phyloP scores from a whole-genome alignment of 2,888 invertebrate genomes.

The Drosophila colorata region DNA sequence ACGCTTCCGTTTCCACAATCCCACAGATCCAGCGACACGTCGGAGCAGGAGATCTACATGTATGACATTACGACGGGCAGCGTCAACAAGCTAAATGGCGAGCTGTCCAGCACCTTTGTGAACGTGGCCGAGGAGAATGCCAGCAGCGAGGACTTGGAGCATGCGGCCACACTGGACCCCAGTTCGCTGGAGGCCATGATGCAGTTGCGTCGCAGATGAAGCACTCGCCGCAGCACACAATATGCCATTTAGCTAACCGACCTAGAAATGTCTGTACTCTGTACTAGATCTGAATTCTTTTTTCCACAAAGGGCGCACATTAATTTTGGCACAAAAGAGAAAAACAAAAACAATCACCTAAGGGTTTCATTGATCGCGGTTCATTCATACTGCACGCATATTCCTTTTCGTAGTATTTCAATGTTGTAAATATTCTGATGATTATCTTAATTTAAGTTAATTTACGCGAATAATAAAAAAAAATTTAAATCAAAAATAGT shows the following conservation, averaged over 20 bases:
- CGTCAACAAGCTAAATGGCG: constrained; percentile 92
- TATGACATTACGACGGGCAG: constrained; percentile 91
- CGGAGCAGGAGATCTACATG: constrained; percentile 93
- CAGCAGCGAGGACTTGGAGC: constrained; percentile 88
- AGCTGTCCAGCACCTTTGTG: constrained; percentile 93
- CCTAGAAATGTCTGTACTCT: constrained; percentile 1
- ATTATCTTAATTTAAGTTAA: constrained; percentile 76
- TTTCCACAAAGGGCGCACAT: constrained; percentile 12
- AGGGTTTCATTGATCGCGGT: constrained; percentile 49
- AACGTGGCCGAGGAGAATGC: constrained; percentile 95
- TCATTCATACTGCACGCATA: constrained; percentile 50
- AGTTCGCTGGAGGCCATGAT: constrained; percentile 83
- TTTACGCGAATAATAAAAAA: constrained; percentile 69
- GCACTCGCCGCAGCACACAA: constrained; percentile 16
- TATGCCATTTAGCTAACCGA: too few species aligned
- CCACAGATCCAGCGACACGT: constrained; percentile 80
- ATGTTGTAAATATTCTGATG: constrained; percentile 79
- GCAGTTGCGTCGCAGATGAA: constrained; percentile 77
- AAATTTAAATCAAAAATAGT: constrained; percentile 10
- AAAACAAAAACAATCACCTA: constrained; percentile 17
- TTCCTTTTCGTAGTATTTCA: constrained; percentile 72
- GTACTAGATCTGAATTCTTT: constrained; percentile 13
- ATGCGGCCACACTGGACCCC: constrained; percentile 85
- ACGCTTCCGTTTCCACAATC: too few species aligned
- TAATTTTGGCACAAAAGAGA: constrained; percentile 9